Evolutionary conservation across 2,888 invertebrate genomes (phyloP).

Genomic region (Molorchus minor): DNA sequence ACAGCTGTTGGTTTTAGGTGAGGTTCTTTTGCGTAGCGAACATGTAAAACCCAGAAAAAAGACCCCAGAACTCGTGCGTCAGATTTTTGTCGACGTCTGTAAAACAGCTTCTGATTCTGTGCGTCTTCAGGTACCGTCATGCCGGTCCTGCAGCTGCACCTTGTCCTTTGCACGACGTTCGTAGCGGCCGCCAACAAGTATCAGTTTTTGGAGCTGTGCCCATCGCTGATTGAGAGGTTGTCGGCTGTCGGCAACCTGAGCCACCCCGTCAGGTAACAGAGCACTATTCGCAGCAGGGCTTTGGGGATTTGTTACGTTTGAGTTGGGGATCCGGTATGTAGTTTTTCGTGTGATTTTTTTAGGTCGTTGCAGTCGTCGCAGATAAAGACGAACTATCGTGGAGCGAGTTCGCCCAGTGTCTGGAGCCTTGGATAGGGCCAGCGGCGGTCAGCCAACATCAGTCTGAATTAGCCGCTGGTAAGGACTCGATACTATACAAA

Average conservation of each 20-base stretch:
- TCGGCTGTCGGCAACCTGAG: conserved; percentile 72
- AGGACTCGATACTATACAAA: no score
- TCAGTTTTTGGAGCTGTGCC: conserved; percentile 77
- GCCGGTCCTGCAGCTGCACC: conserved; percentile 75
- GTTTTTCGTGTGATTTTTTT: conserved; percentile 20
- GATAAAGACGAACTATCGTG: conserved; percentile 69
- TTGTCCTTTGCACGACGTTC: conserved; percentile 76
- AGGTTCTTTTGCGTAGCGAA: no score
- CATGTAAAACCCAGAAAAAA: no score
- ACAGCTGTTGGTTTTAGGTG: conserved; percentile 58
- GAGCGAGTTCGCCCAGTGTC: conserved; percentile 70
- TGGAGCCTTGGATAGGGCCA: conserved; percentile 70
- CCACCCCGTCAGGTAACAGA: conserved; percentile 69
- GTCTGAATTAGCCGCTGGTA: conserved; percentile 60
- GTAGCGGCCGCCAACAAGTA: conserved; percentile 77
- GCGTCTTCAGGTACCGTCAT: conserved; percentile 67
- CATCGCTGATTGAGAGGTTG: conserved; percentile 73
- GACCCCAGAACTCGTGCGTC: no score
- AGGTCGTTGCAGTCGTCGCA: conserved; percentile 67
- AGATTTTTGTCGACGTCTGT: no score
- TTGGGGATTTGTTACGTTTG: no score
- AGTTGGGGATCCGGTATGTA: no score
- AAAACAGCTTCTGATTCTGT: no score
- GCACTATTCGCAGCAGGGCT: no score
- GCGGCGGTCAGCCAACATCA: conserved; percentile 61